Evolutionary conservation across 2,888 invertebrate genomes (phyloP).

Genomic region (Cinara cedri): DNA sequence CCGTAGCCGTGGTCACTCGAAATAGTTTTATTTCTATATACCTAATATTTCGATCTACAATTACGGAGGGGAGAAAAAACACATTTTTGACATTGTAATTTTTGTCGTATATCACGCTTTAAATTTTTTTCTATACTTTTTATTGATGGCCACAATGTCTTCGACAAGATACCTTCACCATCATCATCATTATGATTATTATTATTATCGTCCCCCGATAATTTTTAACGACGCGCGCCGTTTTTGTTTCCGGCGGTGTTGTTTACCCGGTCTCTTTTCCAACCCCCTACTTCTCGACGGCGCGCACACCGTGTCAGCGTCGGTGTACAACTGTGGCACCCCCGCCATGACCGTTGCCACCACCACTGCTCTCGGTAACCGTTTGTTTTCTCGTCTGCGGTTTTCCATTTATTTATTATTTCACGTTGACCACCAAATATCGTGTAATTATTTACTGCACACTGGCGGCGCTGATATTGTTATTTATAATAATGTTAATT

Average conservation of each 20-base stretch:
- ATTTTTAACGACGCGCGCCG: slow-evolving; percentile 2
- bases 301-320: background rate
- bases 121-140: no score
- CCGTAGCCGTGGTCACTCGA: background rate
- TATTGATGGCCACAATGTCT: background rate
- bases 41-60: background rate
- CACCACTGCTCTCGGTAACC: no score
- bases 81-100: background rate
- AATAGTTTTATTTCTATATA: background rate
- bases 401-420: no score
- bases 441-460: background rate
- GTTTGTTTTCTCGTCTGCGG: background rate
- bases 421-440: slow-evolving; percentile 7
- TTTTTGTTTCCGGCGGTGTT: slow-evolving; percentile 49
- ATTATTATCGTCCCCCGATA: background rate
- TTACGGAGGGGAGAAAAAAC: background rate
- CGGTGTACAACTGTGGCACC: slow-evolving; percentile 4
- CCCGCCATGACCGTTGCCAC: slow-evolving; percentile 1
- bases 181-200: background rate
- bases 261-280: slow-evolving; percentile 46
- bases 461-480: background rate
- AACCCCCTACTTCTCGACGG: background rate
- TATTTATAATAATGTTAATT: background rate
- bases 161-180: no score
- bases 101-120: background rate